Evolutionary conservation across 2,113 vertebrate species (phyloP), one percentile per base, ranked within the genome.

Genomic region (Lepisosteus osseus): DNA sequence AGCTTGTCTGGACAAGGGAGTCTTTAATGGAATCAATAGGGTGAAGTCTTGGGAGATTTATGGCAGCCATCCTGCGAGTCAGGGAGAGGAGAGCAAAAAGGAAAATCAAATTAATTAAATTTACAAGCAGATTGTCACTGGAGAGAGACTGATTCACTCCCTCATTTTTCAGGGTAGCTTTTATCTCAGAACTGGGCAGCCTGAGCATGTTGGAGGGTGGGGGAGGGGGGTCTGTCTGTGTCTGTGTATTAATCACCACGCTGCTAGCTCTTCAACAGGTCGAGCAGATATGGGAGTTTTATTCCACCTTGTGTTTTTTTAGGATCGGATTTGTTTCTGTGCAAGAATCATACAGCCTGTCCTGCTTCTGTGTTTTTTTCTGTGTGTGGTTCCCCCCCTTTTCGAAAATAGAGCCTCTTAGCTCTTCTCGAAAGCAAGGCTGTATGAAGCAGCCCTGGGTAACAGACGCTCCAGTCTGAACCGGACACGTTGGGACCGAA

Each of bases 1-100:
- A 80, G 80, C 75, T 83, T 83, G 80, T 87, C 89, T 88, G 85
- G 79, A 81, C 68, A 75, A 82, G 79, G 61, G 77, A 88, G 79
- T 83, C 85, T 90, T 83, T 94, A 93, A 91, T 93, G 89, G 88
- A 91, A 94, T 94, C 91, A 87, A 85, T 78, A 80, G 79, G 79
- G 0, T 3, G 62, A 64, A 70, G 43, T 9, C 74, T 71, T 63
- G 72, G 68, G 76, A 92, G 90, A 88, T 87, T 87, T 84, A 88
- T 88, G 85, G 77, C 74, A 70, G 74, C 57, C 59, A 79, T 64
- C 65, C 74, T 90, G 81, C 84, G 82, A 86, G 76, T 81, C 57
- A 12, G 86, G 81, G 73, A 72, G 85, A 81, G 84, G 70, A 84
- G 72, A 69, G 86, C 87, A 81, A 83, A 29, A 71, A 75, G 82